phyloP scores from a whole-genome alignment of 2,113 vertebrate species.

The Periophthalmus modestus region DNA sequence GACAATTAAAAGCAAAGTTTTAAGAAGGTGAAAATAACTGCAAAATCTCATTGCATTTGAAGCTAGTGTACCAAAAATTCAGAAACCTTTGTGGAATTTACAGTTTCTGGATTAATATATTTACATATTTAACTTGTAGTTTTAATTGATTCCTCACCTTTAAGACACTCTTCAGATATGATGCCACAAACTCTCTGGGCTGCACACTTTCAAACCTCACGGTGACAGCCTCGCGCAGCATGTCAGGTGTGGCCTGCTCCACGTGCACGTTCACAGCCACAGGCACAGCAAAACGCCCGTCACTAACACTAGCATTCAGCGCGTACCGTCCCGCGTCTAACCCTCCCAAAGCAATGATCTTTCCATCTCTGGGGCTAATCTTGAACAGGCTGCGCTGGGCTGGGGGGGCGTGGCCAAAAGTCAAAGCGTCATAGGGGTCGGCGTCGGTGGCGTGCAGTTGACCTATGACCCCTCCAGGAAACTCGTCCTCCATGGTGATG shows the following conservation, averaged over 20 bases:
- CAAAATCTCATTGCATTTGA: no score
- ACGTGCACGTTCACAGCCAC: conserved; percentile 89
- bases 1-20: no score
- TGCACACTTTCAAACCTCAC: conserved; percentile 92
- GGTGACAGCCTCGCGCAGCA: conserved; percentile 91
- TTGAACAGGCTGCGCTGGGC: conserved; percentile 93
- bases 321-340: conserved; percentile 89
- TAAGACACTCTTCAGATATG: conserved; percentile 85
- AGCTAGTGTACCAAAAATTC: no score
- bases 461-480: conserved; percentile 95
- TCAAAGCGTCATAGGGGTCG: conserved; percentile 92
- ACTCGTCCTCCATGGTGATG: conserved; percentile 97
- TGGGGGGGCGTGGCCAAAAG: conserved; percentile 85
- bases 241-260: conserved; percentile 85
- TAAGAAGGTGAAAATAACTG: no score
- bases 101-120: no score
- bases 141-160: conserved; percentile 47
- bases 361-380: conserved; percentile 90
- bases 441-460: conserved; percentile 95
- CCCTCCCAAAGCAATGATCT: conserved; percentile 92
- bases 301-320: conserved; percentile 91
- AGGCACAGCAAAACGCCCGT: conserved; percentile 91
- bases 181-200: conserved; percentile 90
- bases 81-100: no score
- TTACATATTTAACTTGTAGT: neutral